Conservation (phyloP, 2,888 invertebrate genomes). For the Cyaniris semiargus region DNA sequence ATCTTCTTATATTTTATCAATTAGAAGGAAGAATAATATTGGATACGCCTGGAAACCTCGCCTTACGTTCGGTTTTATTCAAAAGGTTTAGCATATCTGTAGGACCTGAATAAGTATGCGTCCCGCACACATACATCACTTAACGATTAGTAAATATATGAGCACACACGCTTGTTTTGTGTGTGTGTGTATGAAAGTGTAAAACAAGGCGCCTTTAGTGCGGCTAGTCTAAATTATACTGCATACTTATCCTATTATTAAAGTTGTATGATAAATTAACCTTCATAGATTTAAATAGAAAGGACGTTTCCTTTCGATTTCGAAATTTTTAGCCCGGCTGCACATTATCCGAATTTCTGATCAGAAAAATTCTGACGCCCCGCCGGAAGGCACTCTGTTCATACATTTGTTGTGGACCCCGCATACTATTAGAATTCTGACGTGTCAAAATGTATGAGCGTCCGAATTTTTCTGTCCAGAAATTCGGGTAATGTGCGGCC, state of each 20-base stretch:
- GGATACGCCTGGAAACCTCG: background rate
- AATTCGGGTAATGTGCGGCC: no score
- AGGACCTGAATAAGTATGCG: conserved; percentile 58
- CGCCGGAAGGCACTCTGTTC: no score
- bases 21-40: background rate
- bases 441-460: no score
- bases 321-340: no score
- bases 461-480: no score
- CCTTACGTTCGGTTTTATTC: background rate
- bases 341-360: no score
- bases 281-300: background rate
- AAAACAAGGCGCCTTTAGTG: conserved; percentile 53
- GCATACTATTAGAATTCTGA: no score
- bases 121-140: conserved; percentile 48
- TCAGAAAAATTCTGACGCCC: no score
- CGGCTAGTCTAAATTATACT: conserved; percentile 43
- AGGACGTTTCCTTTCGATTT: background rate
- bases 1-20: background rate
- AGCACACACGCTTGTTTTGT: conserved; percentile 41
- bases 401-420: no score
- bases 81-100: conserved; percentile 53
- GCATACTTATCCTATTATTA: conserved; percentile 11
- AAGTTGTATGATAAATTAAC: background rate
- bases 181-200: conserved; percentile 54
- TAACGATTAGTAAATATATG: conserved; percentile 51